Percentiles rank a stretch among this genome's conserved stretches.
Conservation (phyloP, 30 jellyfish, hydroid and myxozoan species). For the Aurelia sp. region DNA sequence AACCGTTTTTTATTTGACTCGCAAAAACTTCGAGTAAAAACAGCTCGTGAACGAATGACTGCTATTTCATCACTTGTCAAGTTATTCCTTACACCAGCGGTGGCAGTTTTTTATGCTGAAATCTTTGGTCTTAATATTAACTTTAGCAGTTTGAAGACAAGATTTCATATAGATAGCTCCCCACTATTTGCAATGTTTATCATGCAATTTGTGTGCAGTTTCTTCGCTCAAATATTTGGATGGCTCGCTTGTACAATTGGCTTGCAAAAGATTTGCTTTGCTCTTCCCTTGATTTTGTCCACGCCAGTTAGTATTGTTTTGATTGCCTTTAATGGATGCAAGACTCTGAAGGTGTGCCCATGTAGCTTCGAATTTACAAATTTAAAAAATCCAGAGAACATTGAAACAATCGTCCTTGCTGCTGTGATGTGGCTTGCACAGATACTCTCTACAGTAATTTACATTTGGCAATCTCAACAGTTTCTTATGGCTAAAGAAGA, state of each 20-base stretch:
- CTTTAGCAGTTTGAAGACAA: constrained; percentile 2
- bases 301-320: constrained; percentile 70
- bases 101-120: constrained; percentile 45
- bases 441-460: constrained; percentile 56
- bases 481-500: constrained; percentile 92
- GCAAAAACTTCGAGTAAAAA: constrained; percentile 62
- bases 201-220: constrained; percentile 60
- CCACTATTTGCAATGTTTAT: constrained; percentile 26
- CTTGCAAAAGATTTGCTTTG: constrained; percentile 81
- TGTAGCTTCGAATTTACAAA: not conserved
- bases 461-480: constrained; percentile 84
- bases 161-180: constrained; percentile 31
- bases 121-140: constrained; percentile 25
- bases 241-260: constrained; percentile 82
- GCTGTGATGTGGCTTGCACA: constrained; percentile 86
- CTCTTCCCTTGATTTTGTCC: constrained; percentile 70
- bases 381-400: not conserved
- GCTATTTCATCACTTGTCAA: constrained; percentile 62
- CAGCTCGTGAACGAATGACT: constrained; percentile 73
- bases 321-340: constrained; percentile 32
- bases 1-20: constrained; percentile 22
- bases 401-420: constrained; percentile 39
- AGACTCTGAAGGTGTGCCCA: constrained; percentile 1
- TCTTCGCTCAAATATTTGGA: constrained; percentile 62
- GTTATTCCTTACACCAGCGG: constrained; percentile 53